A percentile compares a stretch with the other conserved stretches of the same genome.
phyloP scores from a whole-genome alignment of 2,113 vertebrate genomes.

The Scolopax mira region DNA sequence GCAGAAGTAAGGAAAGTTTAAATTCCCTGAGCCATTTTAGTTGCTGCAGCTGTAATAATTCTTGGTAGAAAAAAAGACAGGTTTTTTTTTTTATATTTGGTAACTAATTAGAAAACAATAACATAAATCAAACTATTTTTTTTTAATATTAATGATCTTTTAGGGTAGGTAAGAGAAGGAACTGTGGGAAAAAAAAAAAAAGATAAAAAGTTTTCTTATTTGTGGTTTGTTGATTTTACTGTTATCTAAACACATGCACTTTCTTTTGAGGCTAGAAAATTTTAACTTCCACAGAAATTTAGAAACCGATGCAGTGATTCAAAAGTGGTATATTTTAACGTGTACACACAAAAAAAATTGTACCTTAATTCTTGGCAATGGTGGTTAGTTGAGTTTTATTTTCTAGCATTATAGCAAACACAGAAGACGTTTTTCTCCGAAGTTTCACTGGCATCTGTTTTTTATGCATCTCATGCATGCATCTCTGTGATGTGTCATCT shows the following conservation, averaged over 20 bases:
- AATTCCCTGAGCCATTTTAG: background rate
- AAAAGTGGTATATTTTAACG: background rate
- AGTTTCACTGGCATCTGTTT: background rate
- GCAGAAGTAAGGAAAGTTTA: background rate
- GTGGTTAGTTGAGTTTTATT: background rate
- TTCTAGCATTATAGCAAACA: background rate
- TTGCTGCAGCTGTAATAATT: background rate
- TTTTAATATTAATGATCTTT: background rate
- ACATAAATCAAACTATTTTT: background rate
- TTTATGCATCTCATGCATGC: background rate
- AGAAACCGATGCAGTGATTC: background rate
- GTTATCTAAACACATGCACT: background rate
- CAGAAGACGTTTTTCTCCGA: background rate
- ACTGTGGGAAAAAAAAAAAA: background rate
- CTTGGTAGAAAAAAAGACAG: background rate
- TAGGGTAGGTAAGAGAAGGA: background rate
- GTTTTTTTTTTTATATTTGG: background rate
- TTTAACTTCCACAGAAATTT: background rate
- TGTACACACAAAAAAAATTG: background rate
- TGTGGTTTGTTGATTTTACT: constrained; percentile 6
- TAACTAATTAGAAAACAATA: background rate
- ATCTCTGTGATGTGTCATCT: background rate
- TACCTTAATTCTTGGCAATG: background rate
- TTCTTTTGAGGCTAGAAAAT: background rate
- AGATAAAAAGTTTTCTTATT: background rate